Evolutionary conservation across 2,113 vertebrate genomes (phyloP), one percentile per base, ranked within the genome.

Genomic region (Callaeas wilsoni): DNA sequence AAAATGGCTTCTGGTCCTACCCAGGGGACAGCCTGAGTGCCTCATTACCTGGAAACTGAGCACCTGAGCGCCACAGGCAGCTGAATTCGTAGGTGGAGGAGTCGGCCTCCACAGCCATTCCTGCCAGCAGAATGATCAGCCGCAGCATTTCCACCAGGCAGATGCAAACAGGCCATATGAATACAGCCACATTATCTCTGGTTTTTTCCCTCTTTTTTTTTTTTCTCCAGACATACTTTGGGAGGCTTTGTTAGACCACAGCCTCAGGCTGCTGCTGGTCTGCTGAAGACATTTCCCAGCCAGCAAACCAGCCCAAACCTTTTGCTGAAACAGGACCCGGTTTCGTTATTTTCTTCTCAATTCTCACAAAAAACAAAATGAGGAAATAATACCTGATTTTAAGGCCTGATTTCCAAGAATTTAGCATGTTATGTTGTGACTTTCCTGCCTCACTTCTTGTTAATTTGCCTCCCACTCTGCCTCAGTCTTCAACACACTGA

Each of bases 371-470:
- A 62, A 90, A 46, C 13, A 52, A 59, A 82, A 50, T 29, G 20
- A 79, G 59, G 67, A 91, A 87, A 77, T 50, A 71, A 62, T 44
- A 57, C 23, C 42, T 50, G 3, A 2, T 44, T 92, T 68, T 63
- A 95, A 73, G 29, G 16, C 7, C 37, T 55, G 39, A 60, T 93
- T 90, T 96, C 53, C 79, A 95, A 94, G 75, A 93, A 90, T 74
- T 77, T 35, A 49, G 10, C 8, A 5, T 8, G 7, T 64, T 63
- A 10, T 64, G 9, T 37, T 71, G 35, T 23, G 10, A 19, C 73
- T 91, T 91, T 83, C 4, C 63, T 79, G 16, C 50, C 35, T 85
- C 84, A n/a, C 14, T 79, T 92, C 30, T 84, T 35, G 13, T 74
- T 90, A 71, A 88, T 71, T 86, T 71, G 29, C 39, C 33, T 89